Evolutionary conservation across 1,140 invertebrate species (phyloP), one percentile per base, ranked within the genome.

Genomic region (Hermetia illucens): DNA sequence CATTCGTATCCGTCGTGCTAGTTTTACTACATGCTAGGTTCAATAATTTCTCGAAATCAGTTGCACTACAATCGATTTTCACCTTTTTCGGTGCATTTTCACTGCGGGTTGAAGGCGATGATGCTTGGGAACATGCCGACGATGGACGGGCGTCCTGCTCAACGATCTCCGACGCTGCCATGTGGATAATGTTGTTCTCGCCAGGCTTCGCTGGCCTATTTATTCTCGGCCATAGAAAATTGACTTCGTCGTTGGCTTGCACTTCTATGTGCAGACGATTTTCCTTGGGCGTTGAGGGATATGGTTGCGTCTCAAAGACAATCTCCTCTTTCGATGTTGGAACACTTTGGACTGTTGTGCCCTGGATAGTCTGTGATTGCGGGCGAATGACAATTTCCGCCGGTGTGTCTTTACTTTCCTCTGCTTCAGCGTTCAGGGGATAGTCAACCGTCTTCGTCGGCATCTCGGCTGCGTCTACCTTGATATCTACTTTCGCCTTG

Each of bases 11-110:
- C 3, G 6, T 9, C 3, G 9, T 9, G 34, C 53, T 47, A 1
- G 51, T 44, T 33, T 47, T 56, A 19, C 54, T 56, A 4, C 58
- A 44, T 0, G 55, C 51, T 19, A 58, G 16, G 5, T 48, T 53
- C 18, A 56, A 40, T 0, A 58, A 36, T n/a, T 53, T 50, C 19
- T 56, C 53, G 3, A 58, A 49, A 36, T 58, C 53, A 5, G 51
- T 45, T 3, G 45, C 48, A 3, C 51, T 49, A 24, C 50, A 41
- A 22, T 56, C 55, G 6, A 51, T 44, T 39, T 51, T 48, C 24
- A 22, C 41, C 44, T 0, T 46, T 18, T 19, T 40, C 38, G 43
- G 13, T 9, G 24, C 24, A 27, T 27, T 27, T 13, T 27, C 24
- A 27, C 24, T 27, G 8, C 13, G 8, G 13, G 24, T 9, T 9